phyloP scores from a whole-genome alignment of 1,140 invertebrate species.

The Nasonia giraulti region DNA sequence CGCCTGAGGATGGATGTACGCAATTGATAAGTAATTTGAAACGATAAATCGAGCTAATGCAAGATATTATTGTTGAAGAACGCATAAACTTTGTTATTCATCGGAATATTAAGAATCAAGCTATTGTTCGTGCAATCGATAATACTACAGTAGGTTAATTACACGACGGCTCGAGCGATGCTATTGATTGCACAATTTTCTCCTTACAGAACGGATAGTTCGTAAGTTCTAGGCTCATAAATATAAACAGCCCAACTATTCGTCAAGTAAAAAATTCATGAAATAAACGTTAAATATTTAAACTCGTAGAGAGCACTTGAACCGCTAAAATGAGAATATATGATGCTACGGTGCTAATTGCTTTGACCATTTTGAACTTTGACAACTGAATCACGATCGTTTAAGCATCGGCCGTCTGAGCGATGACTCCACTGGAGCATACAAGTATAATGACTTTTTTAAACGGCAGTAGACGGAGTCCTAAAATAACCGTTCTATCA shows the following conservation, averaged over 20 bases:
- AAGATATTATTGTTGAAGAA: background rate
- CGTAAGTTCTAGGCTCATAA: background rate
- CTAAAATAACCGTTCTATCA: too few species aligned
- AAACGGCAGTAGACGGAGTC: background rate
- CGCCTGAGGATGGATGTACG: conserved; percentile 77
- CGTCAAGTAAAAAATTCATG: background rate
- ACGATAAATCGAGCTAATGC: background rate
- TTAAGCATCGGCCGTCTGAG: background rate
- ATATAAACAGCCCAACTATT: background rate
- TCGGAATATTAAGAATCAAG: background rate
- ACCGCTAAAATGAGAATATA: too few species aligned
- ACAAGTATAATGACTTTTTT: background rate
- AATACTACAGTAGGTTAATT: background rate
- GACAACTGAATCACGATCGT: conserved; percentile 25
- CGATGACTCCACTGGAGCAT: background rate
- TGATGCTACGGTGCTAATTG: background rate
- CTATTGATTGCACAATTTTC: background rate
- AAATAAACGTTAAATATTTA: background rate
- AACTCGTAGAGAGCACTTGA: background rate
- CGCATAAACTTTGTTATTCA: background rate
- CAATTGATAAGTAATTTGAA: background rate
- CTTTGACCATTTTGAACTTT: conserved; percentile 25
- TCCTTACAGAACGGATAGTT: background rate
- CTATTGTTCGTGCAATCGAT: background rate
- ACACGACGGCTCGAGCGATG: background rate